Base-by-base conservation (phyloP, 2,113 vertebrate genomes). In the Tetrax tetrax region DNA sequence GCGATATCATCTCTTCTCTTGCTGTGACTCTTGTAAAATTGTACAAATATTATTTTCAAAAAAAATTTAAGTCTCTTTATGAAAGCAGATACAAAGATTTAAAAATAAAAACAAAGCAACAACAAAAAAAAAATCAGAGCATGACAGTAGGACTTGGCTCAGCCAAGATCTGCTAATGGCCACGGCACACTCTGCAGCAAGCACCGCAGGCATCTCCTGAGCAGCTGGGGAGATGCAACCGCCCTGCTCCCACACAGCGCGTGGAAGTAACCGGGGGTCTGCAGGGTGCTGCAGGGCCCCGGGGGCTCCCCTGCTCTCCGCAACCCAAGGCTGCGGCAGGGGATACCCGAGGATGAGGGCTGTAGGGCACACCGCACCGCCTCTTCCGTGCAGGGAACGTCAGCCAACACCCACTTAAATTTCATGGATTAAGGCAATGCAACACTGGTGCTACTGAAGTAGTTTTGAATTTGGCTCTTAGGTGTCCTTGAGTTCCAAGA, bases 111-210 rank as follows among this genome's bases (percentile, higher is more conserved):
- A 61, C 9, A 54, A 54, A 35, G 60, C 24, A 76, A 61, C 9
- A 54, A 53, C 51, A n/a, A 54, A 54, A 38, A 43, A 60, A 50
- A 87, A 65, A 29, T 41, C 63, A 27, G 60, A 76, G 61, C 7
- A 3, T 31, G 37, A 25, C 48, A 87, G 51, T 6, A 48, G 38
- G 31, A 48, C 35, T 68, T 54, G 21, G 38, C 50, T 86, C 13
- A 54, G 68, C 89, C 43, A 38, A 1, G 45, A 83, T 47, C 80
- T 87, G 64, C 63, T 82, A 68, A 71, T 8, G 56, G 80, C n/a
- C 83, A 66, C 61, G 54, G 72, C 56, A 12, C 0, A 1, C 20
- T 70, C 54, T 0, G 0, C 50, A 65, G 23, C 1, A 14, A 90
- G 86, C 0, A 1, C 72, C 1, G 0, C 68, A 78, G 80, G 76